Base-by-base conservation (phyloP, 2,888 invertebrate genomes). In the Cybosia mesomella region DNA sequence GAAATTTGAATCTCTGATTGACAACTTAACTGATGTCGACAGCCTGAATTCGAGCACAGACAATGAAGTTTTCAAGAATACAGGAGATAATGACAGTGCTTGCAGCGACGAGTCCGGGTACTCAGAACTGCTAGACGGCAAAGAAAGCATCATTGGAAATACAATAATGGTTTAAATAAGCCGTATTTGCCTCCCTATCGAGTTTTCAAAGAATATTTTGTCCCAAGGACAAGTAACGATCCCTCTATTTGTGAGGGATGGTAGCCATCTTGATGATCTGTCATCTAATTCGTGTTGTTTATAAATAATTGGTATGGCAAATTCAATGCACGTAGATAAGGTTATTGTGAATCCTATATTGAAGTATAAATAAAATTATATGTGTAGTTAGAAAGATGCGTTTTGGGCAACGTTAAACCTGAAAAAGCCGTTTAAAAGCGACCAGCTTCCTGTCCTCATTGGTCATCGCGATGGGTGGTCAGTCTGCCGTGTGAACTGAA, bases 71-170 rank as follows among this genome's bases (percentile, higher is more conserved):
- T 95, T 95, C 62, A 93, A 95, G 69, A 91, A 83, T 60, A 83
- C 83, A 0, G 96, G 96, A 64, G 97, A 97, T 83, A 97, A 95
- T 76, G 97, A 97, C 84, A 98, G 98, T 84, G 98, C 97, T 74
- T 97, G 98, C 87, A 98, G 98, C 88, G 98, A 98, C 85, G 98
- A 98, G 89, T 98, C 98, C 68, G 98, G 98, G 5, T 98, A 98
- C 91, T 98, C 98, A 36, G 98, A 98, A 88, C 95, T 96, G 69
- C 92, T 96, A 74, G 97, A 97, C 58, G 91, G 90, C 34, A 94
- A 93, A 82, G 94, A 95, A 24, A 94, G 95, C 75, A 88, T 94
- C 64, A 94, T 95, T 24, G 95, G 93, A 18, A 95, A 89, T 74
- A 95, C 95, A 66, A 95, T 95, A 66, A 95, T 95, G 94, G 95